Base-by-base conservation (phyloP, 2,888 invertebrate species). In the Drosophila aldrichi region DNA sequence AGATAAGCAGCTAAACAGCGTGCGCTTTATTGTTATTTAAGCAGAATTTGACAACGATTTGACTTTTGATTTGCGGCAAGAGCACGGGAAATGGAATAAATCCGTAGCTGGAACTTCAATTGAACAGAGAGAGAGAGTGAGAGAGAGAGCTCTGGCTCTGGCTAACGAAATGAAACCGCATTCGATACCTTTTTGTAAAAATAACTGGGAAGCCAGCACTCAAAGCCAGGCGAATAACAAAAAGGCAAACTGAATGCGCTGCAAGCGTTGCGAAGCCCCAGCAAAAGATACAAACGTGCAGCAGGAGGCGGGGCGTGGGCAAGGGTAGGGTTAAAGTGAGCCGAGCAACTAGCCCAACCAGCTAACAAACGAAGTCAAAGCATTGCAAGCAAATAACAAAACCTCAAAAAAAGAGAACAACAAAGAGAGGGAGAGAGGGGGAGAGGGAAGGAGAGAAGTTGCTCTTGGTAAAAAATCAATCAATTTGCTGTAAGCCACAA, bases 311-410 rank as follows among this genome's bases (percentile, higher is more conserved):
- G 38, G 0, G 38, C 40, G 10, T 10, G 32, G n/a, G 25, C 25
- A 14, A 14, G 5, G 7, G 9, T 14, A 9, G 29, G 55, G 41
- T 29, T 36, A 38, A 16, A 52, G 22, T 12, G 18, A 16, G 32
- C 14, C 16, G 36, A 20, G 32, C 29, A 29, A 20, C 68, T n/a
- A 52, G 41, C 38, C 38, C 62, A 66, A 78, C 49, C 29, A 58
- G 72, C 60, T 59, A 77, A 60, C 68, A 72, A 79, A 72, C 70
- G 64, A 72, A 74, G 44, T 71, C 71, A 82, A 73, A 82, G 64
- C 65, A 56, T 34, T 41, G 67, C 64, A 57, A 67, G 29, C 36
- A 46, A 46, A 38, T 3, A 49, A 8, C 49, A 49, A 49, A 29
- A 2, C 29, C 29, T n/a, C 18, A 46, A 57, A 56, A 62, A 44